Evolutionary conservation across 2,888 invertebrate genomes (phyloP), one percentile per base, ranked within the genome.

Genomic region (Lacanobia wlatinum): DNA sequence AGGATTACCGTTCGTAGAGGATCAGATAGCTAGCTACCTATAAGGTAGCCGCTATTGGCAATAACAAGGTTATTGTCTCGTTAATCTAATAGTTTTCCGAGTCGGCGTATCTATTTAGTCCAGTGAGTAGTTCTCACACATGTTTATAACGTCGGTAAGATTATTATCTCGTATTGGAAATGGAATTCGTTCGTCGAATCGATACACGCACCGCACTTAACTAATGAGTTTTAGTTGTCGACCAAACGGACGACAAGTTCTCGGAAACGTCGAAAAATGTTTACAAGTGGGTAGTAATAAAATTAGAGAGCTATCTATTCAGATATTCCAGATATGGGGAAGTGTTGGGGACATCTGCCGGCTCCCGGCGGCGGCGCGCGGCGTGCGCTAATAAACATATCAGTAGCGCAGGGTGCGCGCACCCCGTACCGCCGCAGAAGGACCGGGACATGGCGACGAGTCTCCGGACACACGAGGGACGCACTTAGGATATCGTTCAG

Each of bases 301-400:
- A 89, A 93, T 94, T 92, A 92, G 89, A 89, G 89, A 89, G 88
- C 87, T 92, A 93, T 93, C 92, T 93, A 93, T 94, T 91, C 91
- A 91, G 93, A 92, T 91, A 92, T 92, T 88, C 90, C 88, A 88
- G 92, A 90, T 90, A 92, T 87, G 90, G 89, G 88, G 89, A 89
- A 87, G 90, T 87, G 89, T 81, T 78, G 76, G 76, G 78, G 86
- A 86, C 92, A 91, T 87, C 92, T 92, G 93, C 90, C 87, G 87
- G 87, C 87, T 78, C 83, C 87, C 84, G 81, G 78, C 69, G 81
- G 23, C n/a, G 40, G 53, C 79, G 80, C 58, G 58, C 76, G 79
- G 79, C 58, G 56, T 60, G 83, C 78, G 83, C 84, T 88, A 85
- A 89, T 89, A 88, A 88, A 90, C 90, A 89, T 90, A 89, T 90